Evolutionary conservation across 2,888 invertebrate species (phyloP).

Genomic region (Meganola albula): DNA sequence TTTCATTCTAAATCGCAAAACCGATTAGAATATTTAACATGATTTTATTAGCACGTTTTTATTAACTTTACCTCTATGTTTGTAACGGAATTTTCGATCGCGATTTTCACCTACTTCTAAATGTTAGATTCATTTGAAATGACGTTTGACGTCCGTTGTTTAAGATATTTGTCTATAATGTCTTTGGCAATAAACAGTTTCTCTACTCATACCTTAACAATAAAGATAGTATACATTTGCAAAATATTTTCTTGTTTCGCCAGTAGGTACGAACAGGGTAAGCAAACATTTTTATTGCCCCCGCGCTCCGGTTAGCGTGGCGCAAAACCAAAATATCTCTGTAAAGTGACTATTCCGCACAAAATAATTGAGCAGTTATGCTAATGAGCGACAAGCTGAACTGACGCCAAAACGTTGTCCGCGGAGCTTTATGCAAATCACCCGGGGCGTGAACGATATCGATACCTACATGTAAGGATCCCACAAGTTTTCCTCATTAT

Average conservation of each 20-base stretch:
- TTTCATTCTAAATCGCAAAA: no score
- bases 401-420: conserved; percentile 67
- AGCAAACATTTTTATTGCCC: conserved; percentile 31
- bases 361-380: conserved; percentile 75
- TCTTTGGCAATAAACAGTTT: no score
- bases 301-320: conserved; percentile 41
- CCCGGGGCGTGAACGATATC: conserved; percentile 31
- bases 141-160: no score
- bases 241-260: no score
- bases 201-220: conserved; percentile 12
- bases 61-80: no score
- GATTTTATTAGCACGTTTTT: no score
- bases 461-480: conserved; percentile 21
- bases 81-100: no score
- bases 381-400: conserved; percentile 68
- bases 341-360: conserved; percentile 66
- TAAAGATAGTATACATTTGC: conserved; percentile 23
- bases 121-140: no score
- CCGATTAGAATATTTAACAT: no score
- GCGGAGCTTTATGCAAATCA: conserved; percentile 67
- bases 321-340: conserved; percentile 62
- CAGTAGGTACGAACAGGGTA: conserved; percentile 12
- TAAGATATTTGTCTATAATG: no score
- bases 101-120: no score
- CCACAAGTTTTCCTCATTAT: conserved; percentile 14